These are phyloP conservation scores for Dendrocincla tyrannina DNA, from an alignment of 2,797 vertebrate species.

Conservation along the genomic window DNA sequence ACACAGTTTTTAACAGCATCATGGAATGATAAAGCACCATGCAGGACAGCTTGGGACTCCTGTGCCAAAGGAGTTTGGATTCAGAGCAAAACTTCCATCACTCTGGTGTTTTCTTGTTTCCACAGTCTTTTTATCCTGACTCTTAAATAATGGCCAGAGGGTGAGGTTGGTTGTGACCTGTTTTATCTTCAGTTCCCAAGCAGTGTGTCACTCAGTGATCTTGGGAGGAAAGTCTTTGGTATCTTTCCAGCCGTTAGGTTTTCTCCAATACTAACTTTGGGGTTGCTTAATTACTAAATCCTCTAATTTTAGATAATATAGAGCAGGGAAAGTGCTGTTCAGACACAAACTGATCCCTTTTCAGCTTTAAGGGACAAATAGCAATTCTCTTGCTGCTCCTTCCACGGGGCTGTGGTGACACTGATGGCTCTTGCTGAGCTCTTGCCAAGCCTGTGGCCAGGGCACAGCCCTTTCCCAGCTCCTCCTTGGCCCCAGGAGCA, in stretches of 20 bases:
- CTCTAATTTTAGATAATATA: neutral
- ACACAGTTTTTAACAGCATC: neutral
- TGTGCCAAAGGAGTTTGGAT: neutral
- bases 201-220: rapidly evolving
- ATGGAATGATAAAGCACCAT: neutral
- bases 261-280: neutral
- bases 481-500: rapidly evolving
- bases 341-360: neutral
- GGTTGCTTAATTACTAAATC: neutral
- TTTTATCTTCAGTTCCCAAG: neutral
- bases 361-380: neutral
- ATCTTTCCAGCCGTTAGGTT: neutral
- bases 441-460: neutral
- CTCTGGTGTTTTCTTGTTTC: neutral
- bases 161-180: neutral
- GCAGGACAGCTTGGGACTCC: neutral
- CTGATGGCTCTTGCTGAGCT: neutral
- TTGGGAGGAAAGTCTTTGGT: neutral
- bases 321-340: neutral
- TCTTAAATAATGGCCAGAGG: neutral
- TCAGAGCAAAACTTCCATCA: neutral
- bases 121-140: neutral
- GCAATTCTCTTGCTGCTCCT: neutral
- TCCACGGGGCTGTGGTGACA: neutral
- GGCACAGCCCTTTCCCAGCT: neutral